These are phyloP conservation scores for Narcine bancroftii DNA, from an alignment of 2,113 vertebrate species.

Conservation along the genomic window DNA sequence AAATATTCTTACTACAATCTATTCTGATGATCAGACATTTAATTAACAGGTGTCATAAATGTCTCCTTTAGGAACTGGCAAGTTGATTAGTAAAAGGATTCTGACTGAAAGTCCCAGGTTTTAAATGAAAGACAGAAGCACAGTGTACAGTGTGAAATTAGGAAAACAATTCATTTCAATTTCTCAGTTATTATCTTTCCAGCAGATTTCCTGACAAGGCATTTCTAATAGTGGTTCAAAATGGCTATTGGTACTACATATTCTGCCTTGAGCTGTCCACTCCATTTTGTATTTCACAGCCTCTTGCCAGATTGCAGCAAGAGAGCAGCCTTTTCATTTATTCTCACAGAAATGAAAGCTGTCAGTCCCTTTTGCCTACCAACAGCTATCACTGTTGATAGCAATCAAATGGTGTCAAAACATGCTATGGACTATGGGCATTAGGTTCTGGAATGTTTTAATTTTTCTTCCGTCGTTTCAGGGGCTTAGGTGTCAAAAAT, in stretches of 20 bases:
- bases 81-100: slow-evolving; percentile 20
- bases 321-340: slow-evolving; percentile 3
- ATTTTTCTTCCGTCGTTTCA: not conserved
- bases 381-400: slow-evolving; percentile 13
- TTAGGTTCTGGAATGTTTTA: not conserved
- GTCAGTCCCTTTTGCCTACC: not conserved
- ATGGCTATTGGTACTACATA: not conserved
- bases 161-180: slow-evolving; percentile 28
- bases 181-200: slow-evolving; percentile 19
- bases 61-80: not conserved
- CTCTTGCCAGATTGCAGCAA: not conserved
- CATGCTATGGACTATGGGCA: not conserved
- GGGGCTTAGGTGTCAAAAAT: not conserved
- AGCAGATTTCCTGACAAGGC: not conserved
- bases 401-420: not conserved
- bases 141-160: not conserved
- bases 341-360: not conserved
- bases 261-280: slow-evolving; percentile 1
- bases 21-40: slow-evolving; percentile 34
- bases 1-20: slow-evolving; percentile 19
- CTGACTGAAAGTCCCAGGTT: slow-evolving; percentile 9
- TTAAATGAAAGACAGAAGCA: not conserved
- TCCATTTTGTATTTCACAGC: slow-evolving; percentile 31
- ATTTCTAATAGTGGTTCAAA: not conserved
- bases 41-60: slow-evolving; percentile 23